Base-by-base conservation (phyloP, 2,113 vertebrate genomes). In the Furnarius figulus region DNA sequence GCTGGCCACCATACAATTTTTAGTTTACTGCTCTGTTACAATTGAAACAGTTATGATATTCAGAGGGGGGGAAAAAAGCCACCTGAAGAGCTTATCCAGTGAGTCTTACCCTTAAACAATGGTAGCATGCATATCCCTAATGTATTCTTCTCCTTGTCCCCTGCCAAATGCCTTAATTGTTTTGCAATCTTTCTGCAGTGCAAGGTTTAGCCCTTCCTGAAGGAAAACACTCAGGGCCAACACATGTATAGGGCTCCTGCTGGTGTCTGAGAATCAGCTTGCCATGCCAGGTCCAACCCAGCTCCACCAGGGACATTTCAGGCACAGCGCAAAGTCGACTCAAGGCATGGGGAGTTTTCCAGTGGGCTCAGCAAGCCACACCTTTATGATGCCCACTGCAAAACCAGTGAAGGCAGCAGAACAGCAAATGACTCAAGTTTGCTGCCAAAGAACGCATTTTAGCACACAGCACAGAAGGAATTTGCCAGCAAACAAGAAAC, bases 241-340 rank as follows among this genome's bases (percentile, higher is more conserved):
- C 49, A 73, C 23, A 56, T 68, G 28, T 25, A 50, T 7, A 71
- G 47, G 44, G 31, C 63, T 95, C 90, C 92, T 71, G 59, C 33
- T 18, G 28, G 46, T 95, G 95, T 87, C 93, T 46, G 95, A 95
- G 89, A 92, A 76, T 16, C 59, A 77, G 44, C 44, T 77, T 85
- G 70, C 77, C 72, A 80, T 2, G 49, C 8, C 61, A 91, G 44
- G 37, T 62, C 40, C 56, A 87, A 84, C 40, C 33, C 18, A 68
- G 73, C 35, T 73, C 47, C 61, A 87, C 30, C 37, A 88, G 28
- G 47, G 86, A 75, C 31, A 28, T 24, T 62, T 58, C 10, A 5
- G 30, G 44, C 16, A 86, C 23, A 74, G 50, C 67, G 66, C 72
- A 81, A 75, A 93, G 74, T 0, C 0, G 3, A 35, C 35, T 40